Base-by-base conservation (phyloP, 2,113 vertebrate species). In the Tragulus kanchil region DNA sequence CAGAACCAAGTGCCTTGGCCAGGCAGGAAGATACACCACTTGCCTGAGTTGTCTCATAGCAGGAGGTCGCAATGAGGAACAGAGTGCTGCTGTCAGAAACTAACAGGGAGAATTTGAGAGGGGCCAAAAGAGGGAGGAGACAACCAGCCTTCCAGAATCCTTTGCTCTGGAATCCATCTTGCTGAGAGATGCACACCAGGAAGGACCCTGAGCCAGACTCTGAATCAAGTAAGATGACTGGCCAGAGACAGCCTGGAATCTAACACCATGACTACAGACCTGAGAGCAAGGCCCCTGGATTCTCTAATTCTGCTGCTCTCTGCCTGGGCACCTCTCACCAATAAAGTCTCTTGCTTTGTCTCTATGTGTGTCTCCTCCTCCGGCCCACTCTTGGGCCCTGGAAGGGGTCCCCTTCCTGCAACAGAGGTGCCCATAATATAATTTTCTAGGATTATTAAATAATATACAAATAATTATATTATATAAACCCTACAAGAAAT, bases 381-480 rank as follows among this genome's bases (percentile, higher is more conserved):
- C 2, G 31, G 48, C 50, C 5, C 75, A 54, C 50, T 19, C 26
- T 52, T 52, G 75, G 50, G 75, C 50, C 75, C 26, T 78, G 5
- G 48, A 54, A 78, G 48, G 75, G 15, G 48, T 78, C 26, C 48
- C 48, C 26, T 78, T 52, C 48, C 48, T 54, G 26, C 48, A 54
- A 31, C 48, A 78, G 52, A 78, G 4, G 6, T 79, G n/a, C 23
- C 50, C 79, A 50, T 61, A 94, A 65, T 78, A 89, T 62, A 50
- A 50, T 83, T 84, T 93, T 95, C 31, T 77, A 88, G 71, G 54
- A 90, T 81, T 85, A 65, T 36, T 62, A 42, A 50, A 13, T 48
- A 73, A 59, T 54, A 81, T 54, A 16, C 65, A 95, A 91, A 61
- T 82, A 31, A 69, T 71, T 86, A 73, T 77, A 52, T 61, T 91